Evolutionary conservation across 2,888 invertebrate genomes (phyloP).

Genomic region (Drosophila fungiperda): DNA sequence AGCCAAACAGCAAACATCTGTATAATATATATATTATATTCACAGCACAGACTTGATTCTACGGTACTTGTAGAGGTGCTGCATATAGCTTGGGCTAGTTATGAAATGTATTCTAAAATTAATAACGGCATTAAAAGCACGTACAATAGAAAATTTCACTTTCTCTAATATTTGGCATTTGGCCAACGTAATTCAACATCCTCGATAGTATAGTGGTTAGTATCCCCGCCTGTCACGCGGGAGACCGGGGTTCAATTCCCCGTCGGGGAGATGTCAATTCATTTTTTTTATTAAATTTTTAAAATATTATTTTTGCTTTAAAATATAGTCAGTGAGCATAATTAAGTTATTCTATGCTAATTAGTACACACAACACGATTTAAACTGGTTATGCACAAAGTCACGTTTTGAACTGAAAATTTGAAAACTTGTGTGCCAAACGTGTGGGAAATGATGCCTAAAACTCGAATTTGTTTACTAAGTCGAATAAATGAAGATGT

Average conservation of each 20-base stretch:
- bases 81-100: background rate
- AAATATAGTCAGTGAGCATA: slow-evolving; percentile 10
- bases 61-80: background rate
- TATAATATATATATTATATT: background rate
- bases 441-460: background rate
- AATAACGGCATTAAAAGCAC: background rate
- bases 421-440: slow-evolving; percentile 9
- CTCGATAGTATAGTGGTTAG: slow-evolving; percentile 64
- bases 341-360: slow-evolving; percentile 12
- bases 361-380: slow-evolving; percentile 24
- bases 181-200: accelerated
- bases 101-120: background rate
- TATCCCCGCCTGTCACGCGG: slow-evolving; percentile 60
- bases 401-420: slow-evolving; percentile 6
- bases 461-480: background rate
- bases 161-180: background rate
- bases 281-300: background rate
- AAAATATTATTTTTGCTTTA: background rate
- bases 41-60: background rate
- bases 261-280: slow-evolving; percentile 41
- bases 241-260: slow-evolving; percentile 62
- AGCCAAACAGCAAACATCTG: background rate
- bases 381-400: background rate
- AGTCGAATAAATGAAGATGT: slow-evolving; percentile 1
- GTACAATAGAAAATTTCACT: background rate